Conservation (phyloP, 2,113 vertebrate genomes). For the Lagopus muta region DNA sequence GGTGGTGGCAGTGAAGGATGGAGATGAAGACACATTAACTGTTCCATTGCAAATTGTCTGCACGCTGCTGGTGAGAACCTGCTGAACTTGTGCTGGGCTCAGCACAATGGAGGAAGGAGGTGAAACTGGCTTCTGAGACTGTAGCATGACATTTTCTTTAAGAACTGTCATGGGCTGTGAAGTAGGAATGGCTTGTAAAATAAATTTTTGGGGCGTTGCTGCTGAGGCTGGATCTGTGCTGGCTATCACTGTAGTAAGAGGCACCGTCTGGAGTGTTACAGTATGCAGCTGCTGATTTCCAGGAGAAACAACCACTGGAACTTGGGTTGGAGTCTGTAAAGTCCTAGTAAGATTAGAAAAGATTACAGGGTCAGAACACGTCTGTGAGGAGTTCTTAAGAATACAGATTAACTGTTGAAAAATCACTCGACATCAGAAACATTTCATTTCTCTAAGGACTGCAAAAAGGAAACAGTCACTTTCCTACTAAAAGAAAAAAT, state of each 20-base stretch:
- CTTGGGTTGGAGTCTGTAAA: constrained; percentile 78
- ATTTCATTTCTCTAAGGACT: neutral
- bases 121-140: constrained; percentile 74
- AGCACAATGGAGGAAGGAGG: constrained; percentile 77
- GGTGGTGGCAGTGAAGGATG: constrained; percentile 69
- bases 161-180: constrained; percentile 84
- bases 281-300: constrained; percentile 82
- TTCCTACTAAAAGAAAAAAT: neutral
- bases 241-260: constrained; percentile 85
- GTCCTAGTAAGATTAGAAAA: constrained; percentile 74
- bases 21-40: constrained; percentile 70
- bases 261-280: constrained; percentile 87
- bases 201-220: constrained; percentile 79
- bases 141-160: constrained; percentile 84
- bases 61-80: constrained; percentile 77
- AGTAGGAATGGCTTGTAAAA: constrained; percentile 86
- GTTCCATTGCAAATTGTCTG: constrained; percentile 81
- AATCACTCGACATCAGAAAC: neutral
- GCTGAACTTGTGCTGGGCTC: constrained; percentile 78
- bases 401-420: neutral
- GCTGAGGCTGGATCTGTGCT: constrained; percentile 79
- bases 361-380: constrained; percentile 3
- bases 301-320: constrained; percentile 84
- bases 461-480: neutral
- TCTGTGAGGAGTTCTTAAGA: neutral